Conservation (phyloP, 2,113 vertebrate species). For the Anthoscopus minutus region DNA sequence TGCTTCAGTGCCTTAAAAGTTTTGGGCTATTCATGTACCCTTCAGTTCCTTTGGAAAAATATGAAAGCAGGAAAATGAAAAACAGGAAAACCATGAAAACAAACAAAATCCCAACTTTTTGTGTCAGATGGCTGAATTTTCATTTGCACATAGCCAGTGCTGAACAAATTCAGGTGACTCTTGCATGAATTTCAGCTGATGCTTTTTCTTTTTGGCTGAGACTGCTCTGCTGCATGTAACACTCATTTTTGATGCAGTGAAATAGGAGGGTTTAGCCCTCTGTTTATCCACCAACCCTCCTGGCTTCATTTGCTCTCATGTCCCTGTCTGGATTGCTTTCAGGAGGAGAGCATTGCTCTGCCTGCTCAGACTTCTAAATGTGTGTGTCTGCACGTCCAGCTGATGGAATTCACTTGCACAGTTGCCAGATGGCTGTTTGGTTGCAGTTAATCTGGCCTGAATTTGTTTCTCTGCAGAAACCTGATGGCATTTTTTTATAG, state of each 20-base stretch:
- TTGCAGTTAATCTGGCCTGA: background rate
- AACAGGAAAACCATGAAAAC: background rate
- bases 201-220: background rate
- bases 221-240: background rate
- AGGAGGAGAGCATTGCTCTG: background rate
- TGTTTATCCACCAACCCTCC: background rate
- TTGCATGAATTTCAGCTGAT: background rate
- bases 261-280: background rate
- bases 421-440: constrained; percentile 2
- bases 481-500: background rate
- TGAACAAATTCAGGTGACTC: background rate
- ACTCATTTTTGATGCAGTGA: background rate
- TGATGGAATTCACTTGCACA: background rate
- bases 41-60: background rate
- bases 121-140: background rate
- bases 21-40: background rate
- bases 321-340: background rate
- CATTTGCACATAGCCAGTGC: background rate
- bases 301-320: background rate
- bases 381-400: background rate
- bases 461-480: background rate
- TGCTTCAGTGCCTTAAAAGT: background rate
- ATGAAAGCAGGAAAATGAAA: background rate
- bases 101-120: background rate
- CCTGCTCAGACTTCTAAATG: background rate